Evolutionary conservation across 2,888 invertebrate genomes (phyloP), one percentile per base, ranked within the genome.

Genomic region (Campopleginae sp.): DNA sequence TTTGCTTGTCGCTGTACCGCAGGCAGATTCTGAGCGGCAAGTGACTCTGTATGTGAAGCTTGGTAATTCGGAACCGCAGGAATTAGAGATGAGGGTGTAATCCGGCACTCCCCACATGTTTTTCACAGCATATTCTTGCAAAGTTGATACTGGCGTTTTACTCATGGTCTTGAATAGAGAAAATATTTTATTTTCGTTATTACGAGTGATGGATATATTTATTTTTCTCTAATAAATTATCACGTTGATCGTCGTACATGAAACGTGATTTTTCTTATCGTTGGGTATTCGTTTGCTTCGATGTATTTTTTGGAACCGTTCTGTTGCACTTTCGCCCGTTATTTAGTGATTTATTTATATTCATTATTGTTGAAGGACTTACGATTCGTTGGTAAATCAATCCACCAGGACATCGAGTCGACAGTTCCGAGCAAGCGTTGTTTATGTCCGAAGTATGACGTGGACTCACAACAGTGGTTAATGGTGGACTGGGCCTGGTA

Each of bases 101-200:
- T n/a, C 46, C 3, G 82, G 82, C 0, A 48, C 1, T 4, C 75
- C 78, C 27, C 14, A 58, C 17, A 7, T n/a, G 0, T 33, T 3
- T 54, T 82, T 85, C 0, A 46, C 82, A 14, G 54, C 23, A 5
- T 42, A 82, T 48, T 85, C 85, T n/a, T 85, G 78, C 3, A 85
- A 66, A 12, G 70, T 61, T 2, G 85, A 79, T 3, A 85, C 58
- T 0, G 85, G 75, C 3, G 85, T 85, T 31, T 85, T 85, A 19
- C 85, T 85, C 84, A 84, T 84, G 51, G 19, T 75, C 79, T 78
- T 48, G 10, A 77, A 61, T n/a, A 48, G 48, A 44, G 31, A 27
- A 66, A 42, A 23, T 3, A 46, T 46, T 58, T 14, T 3, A 14
- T 68, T 17, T 0, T 31, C 6, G 17, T 46, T 27, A 46, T 23